Evolutionary conservation across 2,797 vertebrate species (phyloP).

Genomic region (Sebastes cheni): DNA sequence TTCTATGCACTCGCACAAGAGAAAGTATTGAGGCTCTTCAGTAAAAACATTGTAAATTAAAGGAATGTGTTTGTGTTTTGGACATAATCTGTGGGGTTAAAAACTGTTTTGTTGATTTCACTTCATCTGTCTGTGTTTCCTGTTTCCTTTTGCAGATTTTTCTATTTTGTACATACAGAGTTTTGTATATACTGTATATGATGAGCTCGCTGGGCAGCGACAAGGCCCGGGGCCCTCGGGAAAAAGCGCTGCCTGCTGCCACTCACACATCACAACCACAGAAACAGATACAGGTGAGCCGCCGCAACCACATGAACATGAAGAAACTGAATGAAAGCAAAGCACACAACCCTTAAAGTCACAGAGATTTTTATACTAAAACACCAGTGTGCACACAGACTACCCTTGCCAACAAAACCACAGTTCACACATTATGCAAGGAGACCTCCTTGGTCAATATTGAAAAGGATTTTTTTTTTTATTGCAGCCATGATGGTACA

Average conservation of each 20-base stretch:
- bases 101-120: neutral
- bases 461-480: neutral
- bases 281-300: slow-evolving; percentile 96
- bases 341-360: neutral
- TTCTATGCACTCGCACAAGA: neutral
- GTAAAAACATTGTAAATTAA: neutral
- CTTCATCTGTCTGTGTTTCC: slow-evolving; percentile 6
- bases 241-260: slow-evolving; percentile 89
- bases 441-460: neutral
- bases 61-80: neutral
- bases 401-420: neutral
- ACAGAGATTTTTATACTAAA: neutral
- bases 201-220: slow-evolving; percentile 96
- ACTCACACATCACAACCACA: slow-evolving; percentile 89
- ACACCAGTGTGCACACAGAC: neutral
- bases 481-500: neutral
- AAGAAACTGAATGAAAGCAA: neutral
- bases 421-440: neutral
- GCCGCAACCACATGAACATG: neutral
- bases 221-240: slow-evolving; percentile 92
- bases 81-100: neutral
- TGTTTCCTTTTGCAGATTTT: slow-evolving; percentile 87
- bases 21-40: neutral
- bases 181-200: slow-evolving; percentile 99
- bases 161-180: slow-evolving; percentile 99